Base-by-base conservation (phyloP, 2,888 invertebrate species). In the Thera obeliscata region DNA sequence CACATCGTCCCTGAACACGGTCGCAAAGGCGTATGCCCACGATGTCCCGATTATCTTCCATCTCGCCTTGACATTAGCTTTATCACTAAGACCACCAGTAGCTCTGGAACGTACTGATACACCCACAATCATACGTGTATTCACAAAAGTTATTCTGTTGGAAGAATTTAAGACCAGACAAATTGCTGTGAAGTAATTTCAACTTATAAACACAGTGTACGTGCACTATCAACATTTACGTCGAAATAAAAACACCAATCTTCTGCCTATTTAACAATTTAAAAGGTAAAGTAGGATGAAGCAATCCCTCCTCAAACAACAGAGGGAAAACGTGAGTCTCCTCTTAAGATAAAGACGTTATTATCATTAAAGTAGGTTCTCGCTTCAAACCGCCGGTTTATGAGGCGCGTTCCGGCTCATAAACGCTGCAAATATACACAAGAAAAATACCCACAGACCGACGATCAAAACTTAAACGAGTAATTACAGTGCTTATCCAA, bases 401-500 rank as follows among this genome's bases (percentile, higher is more conserved):
- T 69, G 69, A 69, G 66, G 69, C 75, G 78, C 81, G 86, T 87
- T 87, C 85, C 81, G 83, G 79, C 83, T 85, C 87, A 88, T 87
- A 87, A 88, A 88, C 84, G 72, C 71, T 79, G 76, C 79, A 81
- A 85, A 83, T 79, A 85, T 81, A 83, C 80, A 81, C 82, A 83
- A 74, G 72, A 76, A 72, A 85, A 88, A 88, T 86, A 86, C 83
- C 85, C 82, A 87, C 87, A 85, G 84, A 84, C 81, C 82, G 78
- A 79, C 82, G 82, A 82, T 82, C 84, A 79, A 78, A 84, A 86
- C 79, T 88, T 87, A 88, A 90, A 87, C 87, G 87, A 87, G 84
- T 91, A 91, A 93, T 93, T 92, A 90, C 88, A 86, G 90, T 91
- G 88, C 89, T 93, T 92, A 93, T 91, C 91, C 93, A 93, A 92